A percentile compares a stretch with the other conserved stretches of the same genome.
These are phyloP conservation scores for Monopterus albus DNA, from an alignment of 2,113 vertebrate genomes.

Conservation along the genomic window DNA sequence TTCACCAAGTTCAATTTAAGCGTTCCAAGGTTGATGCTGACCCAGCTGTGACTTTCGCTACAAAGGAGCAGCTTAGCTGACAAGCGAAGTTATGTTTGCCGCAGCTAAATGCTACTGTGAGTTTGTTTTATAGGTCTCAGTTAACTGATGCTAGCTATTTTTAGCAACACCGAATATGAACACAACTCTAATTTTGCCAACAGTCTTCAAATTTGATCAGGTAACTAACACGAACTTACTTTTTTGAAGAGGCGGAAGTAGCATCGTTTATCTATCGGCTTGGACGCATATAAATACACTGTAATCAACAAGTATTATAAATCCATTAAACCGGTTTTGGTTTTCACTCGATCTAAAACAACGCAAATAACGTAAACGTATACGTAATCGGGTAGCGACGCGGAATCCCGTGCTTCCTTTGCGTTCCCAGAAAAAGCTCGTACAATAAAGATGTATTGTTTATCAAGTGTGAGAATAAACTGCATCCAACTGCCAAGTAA, in stretches of 20 bases:
- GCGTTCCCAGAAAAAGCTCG: too few relatives aligned
- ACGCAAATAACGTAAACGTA: neutral
- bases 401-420: neutral
- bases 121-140: too few relatives aligned
- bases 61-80: too few relatives aligned
- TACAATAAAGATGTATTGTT: too few relatives aligned
- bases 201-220: neutral
- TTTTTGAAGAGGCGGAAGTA: neutral
- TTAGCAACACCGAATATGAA: neutral
- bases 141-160: neutral
- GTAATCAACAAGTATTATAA: neutral
- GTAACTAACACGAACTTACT: slow-evolving; percentile 49
- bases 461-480: too few relatives aligned
- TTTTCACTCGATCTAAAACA: neutral
- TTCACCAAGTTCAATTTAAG: too few relatives aligned
- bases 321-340: accelerated
- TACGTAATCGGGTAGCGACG: slow-evolving; percentile 3
- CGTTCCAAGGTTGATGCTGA: too few relatives aligned
- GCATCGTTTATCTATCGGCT: slow-evolving; percentile 33
- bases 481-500: too few relatives aligned
- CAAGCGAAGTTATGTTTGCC: too few relatives aligned
- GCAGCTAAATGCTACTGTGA: too few relatives aligned
- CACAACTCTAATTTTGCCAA: too few relatives aligned
- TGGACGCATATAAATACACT: neutral
- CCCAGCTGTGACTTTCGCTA: too few relatives aligned